Evolutionary conservation across 2,888 invertebrate genomes (phyloP).

Genomic region (Pardosa pseudoannulata): DNA sequence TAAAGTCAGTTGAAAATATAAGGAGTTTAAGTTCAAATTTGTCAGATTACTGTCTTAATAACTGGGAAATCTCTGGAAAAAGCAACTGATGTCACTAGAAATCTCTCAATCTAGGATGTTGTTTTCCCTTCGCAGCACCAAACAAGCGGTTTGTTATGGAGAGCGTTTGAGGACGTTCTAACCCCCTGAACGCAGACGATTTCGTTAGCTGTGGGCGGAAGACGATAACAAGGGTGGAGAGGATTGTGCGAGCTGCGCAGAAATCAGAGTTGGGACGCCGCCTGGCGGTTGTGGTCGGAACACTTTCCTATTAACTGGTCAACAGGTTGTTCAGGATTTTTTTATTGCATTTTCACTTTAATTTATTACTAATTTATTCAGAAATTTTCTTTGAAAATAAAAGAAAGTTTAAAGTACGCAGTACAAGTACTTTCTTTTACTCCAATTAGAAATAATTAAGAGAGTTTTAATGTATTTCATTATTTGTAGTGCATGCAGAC

Average conservation of each 20-base stretch:
- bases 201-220: background rate
- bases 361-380: too few relatives aligned
- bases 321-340: conserved; percentile 14
- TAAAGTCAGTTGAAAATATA: background rate
- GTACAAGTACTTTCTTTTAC: too few relatives aligned
- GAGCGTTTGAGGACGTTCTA: background rate
- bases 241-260: background rate
- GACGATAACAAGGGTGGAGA: background rate
- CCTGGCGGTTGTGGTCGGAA: background rate
- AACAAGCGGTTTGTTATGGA: background rate
- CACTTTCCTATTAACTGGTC: background rate
- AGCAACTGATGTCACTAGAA: background rate
- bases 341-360: too few relatives aligned
- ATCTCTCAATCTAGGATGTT: background rate
- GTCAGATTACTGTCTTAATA: background rate
- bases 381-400: too few relatives aligned
- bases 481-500: too few relatives aligned
- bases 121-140: background rate
- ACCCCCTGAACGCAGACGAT: background rate
- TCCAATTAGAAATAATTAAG: too few relatives aligned
- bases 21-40: background rate
- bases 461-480: too few relatives aligned
- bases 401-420: too few relatives aligned
- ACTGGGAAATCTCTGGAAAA: background rate
- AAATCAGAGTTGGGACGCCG: background rate